A percentile compares a stretch with the other conserved stretches of the same genome.
Conservation (phyloP, 1,140 invertebrate genomes). For the Prorops nasuta region DNA sequence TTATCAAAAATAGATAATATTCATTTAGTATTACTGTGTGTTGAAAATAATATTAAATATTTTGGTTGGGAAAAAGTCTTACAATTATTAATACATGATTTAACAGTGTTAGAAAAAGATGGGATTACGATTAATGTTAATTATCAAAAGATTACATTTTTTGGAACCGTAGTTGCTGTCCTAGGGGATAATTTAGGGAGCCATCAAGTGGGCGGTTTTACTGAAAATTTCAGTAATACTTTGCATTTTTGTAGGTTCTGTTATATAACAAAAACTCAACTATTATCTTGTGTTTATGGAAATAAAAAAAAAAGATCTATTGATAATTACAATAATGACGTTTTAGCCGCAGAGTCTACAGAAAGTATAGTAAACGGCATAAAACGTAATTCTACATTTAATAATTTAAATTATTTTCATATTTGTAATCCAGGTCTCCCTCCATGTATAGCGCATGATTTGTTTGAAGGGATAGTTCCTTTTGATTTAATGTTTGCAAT, state of each 20-base stretch:
- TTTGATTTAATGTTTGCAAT: no score
- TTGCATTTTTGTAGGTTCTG: neutral
- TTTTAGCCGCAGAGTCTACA: neutral
- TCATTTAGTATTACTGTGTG: neutral
- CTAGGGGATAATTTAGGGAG: no score
- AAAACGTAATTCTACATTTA: neutral
- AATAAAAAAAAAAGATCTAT: neutral
- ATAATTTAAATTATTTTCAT: neutral
- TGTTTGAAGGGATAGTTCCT: no score
- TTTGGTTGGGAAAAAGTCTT: neutral
- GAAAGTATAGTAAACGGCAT: neutral
- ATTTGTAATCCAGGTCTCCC: no score
- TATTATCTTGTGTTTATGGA: neutral
- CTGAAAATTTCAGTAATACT: neutral
- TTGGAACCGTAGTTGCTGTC: neutral
- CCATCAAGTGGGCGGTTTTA: neutral
- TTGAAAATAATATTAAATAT: neutral
- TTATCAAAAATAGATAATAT: neutral
- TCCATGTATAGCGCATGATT: no score
- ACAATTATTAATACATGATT: neutral
- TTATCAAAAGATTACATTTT: neutral
- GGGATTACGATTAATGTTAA: neutral
- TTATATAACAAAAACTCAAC: neutral
- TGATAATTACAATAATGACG: neutral
- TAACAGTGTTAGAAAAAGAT: neutral